Evolutionary conservation across 2,797 vertebrate genomes (phyloP).

Genomic region (Kryptolebias ocellatus): DNA sequence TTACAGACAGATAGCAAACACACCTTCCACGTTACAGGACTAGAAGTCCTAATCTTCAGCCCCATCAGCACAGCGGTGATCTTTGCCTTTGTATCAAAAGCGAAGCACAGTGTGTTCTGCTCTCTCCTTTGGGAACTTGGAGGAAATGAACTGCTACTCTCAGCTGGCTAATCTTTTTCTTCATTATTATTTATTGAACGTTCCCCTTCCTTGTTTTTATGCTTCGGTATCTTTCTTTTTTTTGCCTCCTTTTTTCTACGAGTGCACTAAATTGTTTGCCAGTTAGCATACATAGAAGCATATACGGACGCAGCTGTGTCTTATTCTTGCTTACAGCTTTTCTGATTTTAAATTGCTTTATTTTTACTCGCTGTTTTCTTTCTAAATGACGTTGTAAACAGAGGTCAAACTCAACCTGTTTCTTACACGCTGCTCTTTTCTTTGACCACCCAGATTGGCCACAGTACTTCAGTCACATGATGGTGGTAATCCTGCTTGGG

Average conservation of each 20-base stretch:
- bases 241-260: conserved; percentile 41
- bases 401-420: conserved; percentile 8
- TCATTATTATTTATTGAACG: conserved; percentile 54
- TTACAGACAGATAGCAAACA: conserved; percentile 2
- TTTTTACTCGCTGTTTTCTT: not conserved
- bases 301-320: not conserved
- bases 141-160: conserved; percentile 60
- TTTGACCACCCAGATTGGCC: conserved; percentile 67
- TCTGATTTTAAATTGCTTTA: not conserved
- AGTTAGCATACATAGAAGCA: conserved; percentile 35
- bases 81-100: conserved; percentile 48
- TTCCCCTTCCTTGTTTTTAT: conserved; percentile 27
- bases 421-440: conserved; percentile 9
- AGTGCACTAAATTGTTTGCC: conserved; percentile 29
- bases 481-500: conserved; percentile 76
- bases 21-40: conserved; percentile 12
- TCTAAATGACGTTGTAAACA: conserved; percentile 9
- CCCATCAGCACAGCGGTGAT: conserved; percentile 49
- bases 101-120: conserved; percentile 33
- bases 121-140: conserved; percentile 46
- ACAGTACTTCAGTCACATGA: conserved; percentile 73
- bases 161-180: conserved; percentile 59
- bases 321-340: not conserved
- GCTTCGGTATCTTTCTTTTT: conserved; percentile 16
- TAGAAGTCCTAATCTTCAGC: conserved; percentile 36